Evolutionary conservation across 1,140 invertebrate species (phyloP).

Genomic region (Brachionus plicatilis): DNA sequence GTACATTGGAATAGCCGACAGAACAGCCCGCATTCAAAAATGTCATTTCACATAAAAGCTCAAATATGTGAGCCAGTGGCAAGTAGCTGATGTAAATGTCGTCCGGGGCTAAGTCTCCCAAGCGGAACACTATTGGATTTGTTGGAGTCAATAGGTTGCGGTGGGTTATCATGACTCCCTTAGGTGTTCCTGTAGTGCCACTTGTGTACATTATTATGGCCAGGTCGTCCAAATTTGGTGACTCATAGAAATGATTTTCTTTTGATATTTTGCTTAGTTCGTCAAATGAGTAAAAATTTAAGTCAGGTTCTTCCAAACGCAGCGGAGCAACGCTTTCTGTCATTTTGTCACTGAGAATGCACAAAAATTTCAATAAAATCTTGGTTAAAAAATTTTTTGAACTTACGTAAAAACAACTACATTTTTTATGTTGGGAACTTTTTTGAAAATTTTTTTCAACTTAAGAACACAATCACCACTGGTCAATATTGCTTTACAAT

Average conservation of each 20-base stretch:
- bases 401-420: slow-evolving; percentile 22
- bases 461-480: slow-evolving; percentile 1
- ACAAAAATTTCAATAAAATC: background rate
- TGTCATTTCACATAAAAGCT: slow-evolving; percentile 67
- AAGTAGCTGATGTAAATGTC: slow-evolving; percentile 83
- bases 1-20: slow-evolving; percentile 89
- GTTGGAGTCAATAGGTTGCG: slow-evolving; percentile 81
- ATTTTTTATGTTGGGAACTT: background rate
- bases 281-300: background rate
- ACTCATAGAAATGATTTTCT: background rate
- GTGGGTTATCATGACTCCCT: slow-evolving; percentile 67
- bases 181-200: slow-evolving; percentile 55
- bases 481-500: slow-evolving; percentile 1
- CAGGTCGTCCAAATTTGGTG: slow-evolving; percentile 47
- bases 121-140: slow-evolving; percentile 75
- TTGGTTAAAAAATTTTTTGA: background rate
- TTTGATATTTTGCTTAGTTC: background rate
- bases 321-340: background rate
- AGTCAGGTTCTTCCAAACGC: background rate
- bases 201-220: slow-evolving; percentile 58
- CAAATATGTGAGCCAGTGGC: slow-evolving; percentile 92
- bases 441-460: background rate
- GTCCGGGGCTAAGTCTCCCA: slow-evolving; percentile 48
- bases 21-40: slow-evolving; percentile 69
- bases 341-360: background rate